Conservation (phyloP, 2,797 vertebrate genomes). For the Helarctos malayanus region DNA sequence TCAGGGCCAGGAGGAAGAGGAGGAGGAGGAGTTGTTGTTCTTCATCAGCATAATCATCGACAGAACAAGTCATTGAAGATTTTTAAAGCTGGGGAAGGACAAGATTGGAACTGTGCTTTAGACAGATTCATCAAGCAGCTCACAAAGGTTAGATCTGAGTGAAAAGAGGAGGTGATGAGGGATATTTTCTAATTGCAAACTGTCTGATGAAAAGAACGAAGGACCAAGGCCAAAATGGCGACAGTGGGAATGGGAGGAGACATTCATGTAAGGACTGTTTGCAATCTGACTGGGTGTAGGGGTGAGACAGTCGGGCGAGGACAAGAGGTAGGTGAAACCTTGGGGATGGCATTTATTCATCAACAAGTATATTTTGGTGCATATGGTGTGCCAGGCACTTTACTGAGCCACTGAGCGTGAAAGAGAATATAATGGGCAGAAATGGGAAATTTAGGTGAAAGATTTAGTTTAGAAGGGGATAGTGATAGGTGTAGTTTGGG, state of each 20-base stretch:
- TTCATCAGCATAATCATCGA: background rate
- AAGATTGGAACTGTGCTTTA: background rate
- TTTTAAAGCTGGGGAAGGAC: slow-evolving; percentile 2
- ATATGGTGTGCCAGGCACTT: background rate
- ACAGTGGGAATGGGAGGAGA: background rate
- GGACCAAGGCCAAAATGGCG: background rate
- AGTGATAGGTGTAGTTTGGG: background rate
- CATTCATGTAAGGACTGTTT: background rate
- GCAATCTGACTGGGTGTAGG: background rate
- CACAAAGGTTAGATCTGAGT: background rate
- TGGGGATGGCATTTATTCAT: background rate
- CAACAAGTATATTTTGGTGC: background rate
- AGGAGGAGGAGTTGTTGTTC: background rate
- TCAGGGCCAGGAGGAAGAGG: background rate
- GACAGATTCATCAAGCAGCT: background rate
- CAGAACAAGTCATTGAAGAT: background rate
- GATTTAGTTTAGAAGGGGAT: background rate
- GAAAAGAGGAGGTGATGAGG: background rate
- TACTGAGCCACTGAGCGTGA: background rate
- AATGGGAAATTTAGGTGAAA: background rate
- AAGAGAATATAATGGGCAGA: background rate
- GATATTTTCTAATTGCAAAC: background rate
- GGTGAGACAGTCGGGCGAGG: background rate
- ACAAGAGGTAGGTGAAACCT: background rate
- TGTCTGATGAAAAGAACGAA: background rate